Percentiles rank a stretch among this genome's conserved stretches.
These are phyloP conservation scores for Aphidius gifuensis DNA, from an alignment of 1,140 invertebrate species.

Conservation along the genomic window DNA sequence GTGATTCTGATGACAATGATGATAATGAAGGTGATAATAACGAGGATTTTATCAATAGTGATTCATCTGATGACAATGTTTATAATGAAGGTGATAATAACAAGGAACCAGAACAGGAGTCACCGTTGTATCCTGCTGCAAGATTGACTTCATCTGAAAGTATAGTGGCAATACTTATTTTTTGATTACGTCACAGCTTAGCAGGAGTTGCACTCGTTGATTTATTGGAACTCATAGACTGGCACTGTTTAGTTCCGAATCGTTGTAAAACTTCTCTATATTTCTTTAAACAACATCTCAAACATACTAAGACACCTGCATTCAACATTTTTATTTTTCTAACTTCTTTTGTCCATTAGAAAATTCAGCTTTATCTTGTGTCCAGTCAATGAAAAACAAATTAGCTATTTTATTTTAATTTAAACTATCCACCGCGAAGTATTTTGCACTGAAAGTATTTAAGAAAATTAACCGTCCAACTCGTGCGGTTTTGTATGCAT, in stretches of 20 bases:
- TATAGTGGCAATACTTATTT: conserved; percentile 12
- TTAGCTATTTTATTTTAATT: conserved; percentile 20
- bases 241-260: conserved; percentile 7
- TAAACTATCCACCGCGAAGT: neutral
- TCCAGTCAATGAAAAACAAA: neutral
- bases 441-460: too few relatives aligned
- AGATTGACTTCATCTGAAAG: conserved; percentile 14
- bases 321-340: conserved; percentile 18
- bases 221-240: neutral
- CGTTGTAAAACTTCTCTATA: conserved; percentile 15
- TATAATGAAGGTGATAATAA: too few relatives aligned
- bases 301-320: neutral
- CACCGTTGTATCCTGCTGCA: conserved; percentile 15
- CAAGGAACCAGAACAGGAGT: too few relatives aligned
- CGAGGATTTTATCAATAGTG: too few relatives aligned
- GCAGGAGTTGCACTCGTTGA: conserved; percentile 13
- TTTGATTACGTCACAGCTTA: conserved; percentile 15
- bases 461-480: too few relatives aligned
- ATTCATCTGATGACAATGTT: too few relatives aligned
- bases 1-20: too few relatives aligned
- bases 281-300: conserved; percentile 18
- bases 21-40: too few relatives aligned
- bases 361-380: neutral
- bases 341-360: conserved; percentile 10
- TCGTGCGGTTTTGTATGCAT: too few relatives aligned